These are phyloP conservation scores for Turritopsis rubra DNA, from an alignment of 30 jellyfish, hydroid and myxozoan species.

Conservation along the genomic window DNA sequence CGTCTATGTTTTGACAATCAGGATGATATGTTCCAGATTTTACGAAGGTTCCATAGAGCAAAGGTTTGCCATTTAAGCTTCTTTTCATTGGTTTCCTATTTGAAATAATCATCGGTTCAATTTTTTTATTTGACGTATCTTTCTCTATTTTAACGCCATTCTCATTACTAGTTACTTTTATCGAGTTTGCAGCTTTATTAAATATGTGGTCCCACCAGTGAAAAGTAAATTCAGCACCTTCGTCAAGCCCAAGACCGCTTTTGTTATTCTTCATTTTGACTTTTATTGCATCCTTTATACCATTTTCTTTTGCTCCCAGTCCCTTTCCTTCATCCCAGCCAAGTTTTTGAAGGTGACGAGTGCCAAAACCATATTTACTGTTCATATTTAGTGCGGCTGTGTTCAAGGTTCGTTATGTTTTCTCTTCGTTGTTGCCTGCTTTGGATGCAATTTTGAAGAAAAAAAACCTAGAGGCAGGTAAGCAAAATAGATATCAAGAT, in stretches of 20 bases:
- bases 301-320: constrained; percentile 74
- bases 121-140: constrained; percentile 25
- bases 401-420: not conserved
- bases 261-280: constrained; percentile 75
- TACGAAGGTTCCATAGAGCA: constrained; percentile 72
- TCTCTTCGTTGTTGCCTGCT: not conserved
- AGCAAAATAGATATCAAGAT: no score
- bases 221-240: constrained; percentile 72
- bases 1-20: constrained; percentile 20
- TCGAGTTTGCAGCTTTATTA: constrained; percentile 72
- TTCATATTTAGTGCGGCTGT: not conserved
- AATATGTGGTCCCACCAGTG: constrained; percentile 99
- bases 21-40: constrained; percentile 47
- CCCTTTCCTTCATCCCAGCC: constrained; percentile 98
- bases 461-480: no score
- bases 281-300: constrained; percentile 76
- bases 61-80: constrained; percentile 31
- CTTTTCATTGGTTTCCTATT: constrained; percentile 60
- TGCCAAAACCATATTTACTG: constrained; percentile 19
- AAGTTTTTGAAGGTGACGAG: constrained; percentile 52
- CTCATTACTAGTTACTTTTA: constrained; percentile 7
- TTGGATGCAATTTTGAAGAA: not conserved
- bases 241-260: constrained; percentile 80
- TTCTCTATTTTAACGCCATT: constrained; percentile 48
- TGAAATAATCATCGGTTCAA: constrained; percentile 27